phyloP scores from a whole-genome alignment of 2,888 invertebrate genomes.

The Acronicta alni region DNA sequence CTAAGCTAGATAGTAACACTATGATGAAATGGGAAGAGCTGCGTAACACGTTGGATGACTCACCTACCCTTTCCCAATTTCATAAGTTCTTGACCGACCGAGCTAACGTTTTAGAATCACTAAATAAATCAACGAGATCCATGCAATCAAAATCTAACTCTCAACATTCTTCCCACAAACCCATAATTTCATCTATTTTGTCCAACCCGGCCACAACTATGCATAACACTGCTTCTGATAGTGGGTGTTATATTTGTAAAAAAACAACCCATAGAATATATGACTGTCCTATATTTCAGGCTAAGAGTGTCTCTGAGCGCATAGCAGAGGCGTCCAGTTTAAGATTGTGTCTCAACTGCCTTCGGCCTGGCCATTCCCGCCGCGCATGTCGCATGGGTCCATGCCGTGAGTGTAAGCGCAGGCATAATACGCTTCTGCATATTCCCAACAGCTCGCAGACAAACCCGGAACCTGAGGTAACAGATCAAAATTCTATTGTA shows the following conservation, averaged over 20 bases:
- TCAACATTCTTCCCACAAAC: neutral
- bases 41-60: neutral
- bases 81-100: slow-evolving; percentile 3
- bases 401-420: slow-evolving; percentile 45
- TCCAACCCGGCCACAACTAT: neutral
- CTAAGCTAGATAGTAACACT: neutral
- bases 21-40: neutral
- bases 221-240: neutral
- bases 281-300: slow-evolving; percentile 41
- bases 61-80: neutral
- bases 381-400: slow-evolving; percentile 51
- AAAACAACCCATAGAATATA: neutral
- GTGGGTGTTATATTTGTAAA: too few relatives aligned
- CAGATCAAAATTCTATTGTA: too few relatives aligned
- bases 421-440: slow-evolving; percentile 52
- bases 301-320: slow-evolving; percentile 29
- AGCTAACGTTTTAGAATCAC: neutral
- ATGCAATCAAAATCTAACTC: neutral
- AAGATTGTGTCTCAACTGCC: slow-evolving; percentile 47
- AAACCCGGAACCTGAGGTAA: too few relatives aligned
- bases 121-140: neutral
- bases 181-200: neutral
- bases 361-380: slow-evolving; percentile 42
- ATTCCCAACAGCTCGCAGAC: neutral
- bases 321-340: slow-evolving; percentile 20